A percentile compares a stretch with the other conserved stretches of the same genome.
These are phyloP conservation scores for Troides aeacus DNA, from an alignment of 2,888 invertebrate genomes.

Conservation along the genomic window DNA sequence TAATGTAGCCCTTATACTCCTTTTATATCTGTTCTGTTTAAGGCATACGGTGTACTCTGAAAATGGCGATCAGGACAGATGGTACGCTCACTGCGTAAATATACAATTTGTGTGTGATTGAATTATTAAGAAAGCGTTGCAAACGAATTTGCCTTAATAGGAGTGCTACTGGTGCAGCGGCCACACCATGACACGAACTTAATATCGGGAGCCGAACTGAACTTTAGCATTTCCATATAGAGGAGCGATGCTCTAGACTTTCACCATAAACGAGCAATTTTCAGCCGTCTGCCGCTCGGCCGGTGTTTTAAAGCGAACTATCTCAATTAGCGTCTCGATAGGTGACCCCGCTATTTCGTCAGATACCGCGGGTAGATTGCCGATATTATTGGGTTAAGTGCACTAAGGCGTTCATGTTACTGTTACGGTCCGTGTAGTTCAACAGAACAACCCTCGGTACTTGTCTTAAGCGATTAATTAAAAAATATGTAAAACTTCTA, in stretches of 20 bases:
- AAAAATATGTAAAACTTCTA: too few species aligned
- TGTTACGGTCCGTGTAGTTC: slow-evolving; percentile 36
- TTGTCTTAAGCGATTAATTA: not conserved
- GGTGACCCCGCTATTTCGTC: slow-evolving; percentile 76
- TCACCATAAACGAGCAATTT: slow-evolving; percentile 77
- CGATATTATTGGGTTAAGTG: slow-evolving; percentile 66
- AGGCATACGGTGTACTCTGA: not conserved
- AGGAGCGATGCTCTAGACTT: slow-evolving; percentile 66
- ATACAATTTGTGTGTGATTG: slow-evolving; percentile 20
- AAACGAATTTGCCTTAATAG: slow-evolving; percentile 39
- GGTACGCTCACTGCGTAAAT: slow-evolving; percentile 28
- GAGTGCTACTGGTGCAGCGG: slow-evolving; percentile 44
- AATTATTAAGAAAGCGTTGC: slow-evolving; percentile 31
- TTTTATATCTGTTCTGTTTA: not conserved
- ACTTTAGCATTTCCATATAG: slow-evolving; percentile 74
- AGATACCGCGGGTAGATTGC: slow-evolving; percentile 57
- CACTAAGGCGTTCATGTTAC: slow-evolving; percentile 46
- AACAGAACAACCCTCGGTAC: slow-evolving; percentile 2
- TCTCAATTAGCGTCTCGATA: slow-evolving; percentile 76
- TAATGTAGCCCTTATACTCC: not conserved
- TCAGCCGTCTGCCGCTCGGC: slow-evolving; percentile 69
- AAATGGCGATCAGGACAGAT: slow-evolving; percentile 10
- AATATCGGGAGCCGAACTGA: slow-evolving; percentile 70
- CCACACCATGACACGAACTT: slow-evolving; percentile 63
- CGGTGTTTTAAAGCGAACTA: slow-evolving; percentile 74